Evolutionary conservation across 2,113 vertebrate species (phyloP), one percentile per base, ranked within the genome.

Genomic region (Atlantisia rogersi): DNA sequence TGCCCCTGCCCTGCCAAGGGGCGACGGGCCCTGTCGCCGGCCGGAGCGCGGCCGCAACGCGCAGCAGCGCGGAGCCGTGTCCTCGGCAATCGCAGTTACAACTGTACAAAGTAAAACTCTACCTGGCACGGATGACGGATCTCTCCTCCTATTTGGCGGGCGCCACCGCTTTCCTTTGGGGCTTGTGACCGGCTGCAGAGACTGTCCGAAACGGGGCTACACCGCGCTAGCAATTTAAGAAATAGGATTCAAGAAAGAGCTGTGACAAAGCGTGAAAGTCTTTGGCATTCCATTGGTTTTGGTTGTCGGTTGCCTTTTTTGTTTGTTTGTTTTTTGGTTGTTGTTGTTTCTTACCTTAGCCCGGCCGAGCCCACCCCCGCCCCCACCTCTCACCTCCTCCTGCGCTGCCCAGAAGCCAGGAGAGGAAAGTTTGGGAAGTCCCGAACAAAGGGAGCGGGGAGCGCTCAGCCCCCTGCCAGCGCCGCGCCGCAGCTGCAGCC

Each of bases 181-280:
- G 90, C 92, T 90, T 82, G 97, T 77, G 96, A 96, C 94, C 94
- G 95, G 95, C 95, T 97, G 97, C 97, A 96, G 96, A 97, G 97
- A 97, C 91, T 84, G 97, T 98, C 98, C 97, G 92, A 96, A 97
- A 96, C 86, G 92, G 92, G 88, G 92, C 94, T 97, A 97, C 97
- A 96, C 96, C 95, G 96, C 95, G 97, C 97, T 98, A 98, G 96
- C 96, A 97, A 98, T 96, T 97, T 97, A 98, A 97, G 97, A 98
- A 96, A 96, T 86, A 96, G 94, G 96, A 98, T 98, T 97, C 97
- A 76, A 97, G 95, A 91, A 83, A 89, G 67, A 91, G 71, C 92
- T 50, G 80, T 82, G 63, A 83, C 48, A 86, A 80, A 88, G 88
- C 32, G 64, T 64, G 76, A 82, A 94, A 88, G n/a, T 53, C 65